phyloP scores from a whole-genome alignment of 2,888 invertebrate genomes.

The Alviniconcha strummeri region DNA sequence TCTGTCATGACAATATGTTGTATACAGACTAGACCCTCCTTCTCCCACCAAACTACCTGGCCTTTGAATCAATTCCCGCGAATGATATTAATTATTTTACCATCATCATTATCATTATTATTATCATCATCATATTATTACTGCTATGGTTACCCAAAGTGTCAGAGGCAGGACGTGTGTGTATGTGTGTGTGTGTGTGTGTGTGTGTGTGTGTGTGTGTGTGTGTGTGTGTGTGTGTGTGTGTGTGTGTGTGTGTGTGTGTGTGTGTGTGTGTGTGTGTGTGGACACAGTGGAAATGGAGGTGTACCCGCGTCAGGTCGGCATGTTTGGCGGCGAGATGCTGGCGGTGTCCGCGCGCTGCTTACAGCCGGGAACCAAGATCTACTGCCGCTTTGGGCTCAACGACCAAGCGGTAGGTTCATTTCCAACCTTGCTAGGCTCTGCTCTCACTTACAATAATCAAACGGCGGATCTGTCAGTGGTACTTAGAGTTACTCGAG shows the following conservation, averaged over 20 bases:
- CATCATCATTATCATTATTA: neutral
- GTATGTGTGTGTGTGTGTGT: slow-evolving; percentile 19
- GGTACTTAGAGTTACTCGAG: too few relatives aligned
- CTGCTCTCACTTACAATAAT: too few relatives aligned
- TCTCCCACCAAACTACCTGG: too few relatives aligned
- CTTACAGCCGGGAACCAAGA: slow-evolving; percentile 84
- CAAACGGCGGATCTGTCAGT: too few relatives aligned
- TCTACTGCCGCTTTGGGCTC: slow-evolving; percentile 76
- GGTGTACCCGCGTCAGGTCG: slow-evolving; percentile 78
- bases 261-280: neutral
- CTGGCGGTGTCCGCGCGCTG: slow-evolving; percentile 98
- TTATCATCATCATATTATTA: neutral
- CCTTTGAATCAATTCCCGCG: too few relatives aligned
- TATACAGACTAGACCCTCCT: too few relatives aligned
- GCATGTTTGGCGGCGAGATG: slow-evolving; percentile 97
- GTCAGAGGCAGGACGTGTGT: neutral
- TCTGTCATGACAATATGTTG: too few relatives aligned
- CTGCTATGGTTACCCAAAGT: neutral
- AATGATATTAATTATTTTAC: neutral
- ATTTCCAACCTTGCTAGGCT: too few relatives aligned
- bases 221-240: neutral
- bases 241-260: neutral
- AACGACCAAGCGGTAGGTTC: slow-evolving; percentile 9
- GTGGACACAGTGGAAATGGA: slow-evolving; percentile 39
- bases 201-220: slow-evolving; percentile 14